A percentile compares a stretch with the other conserved stretches of the same genome.
Conservation (phyloP, 1,140 invertebrate genomes). For the Drosophila bocqueti region DNA sequence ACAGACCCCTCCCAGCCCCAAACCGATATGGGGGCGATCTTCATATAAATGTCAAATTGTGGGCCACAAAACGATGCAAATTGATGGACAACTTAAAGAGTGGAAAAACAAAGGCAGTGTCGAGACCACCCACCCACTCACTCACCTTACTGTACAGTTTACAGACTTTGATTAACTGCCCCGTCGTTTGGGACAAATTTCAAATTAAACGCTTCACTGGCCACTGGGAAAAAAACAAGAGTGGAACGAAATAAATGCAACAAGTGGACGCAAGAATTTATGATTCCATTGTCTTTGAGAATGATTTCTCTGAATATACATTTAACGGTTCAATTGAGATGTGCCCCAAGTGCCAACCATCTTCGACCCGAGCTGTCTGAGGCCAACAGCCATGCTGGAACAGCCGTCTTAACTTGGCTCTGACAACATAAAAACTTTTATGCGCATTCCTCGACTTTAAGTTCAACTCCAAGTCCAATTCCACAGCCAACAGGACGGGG, state of each 20-base stretch:
- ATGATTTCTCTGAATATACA: slow-evolving; percentile 32
- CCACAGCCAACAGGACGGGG: slow-evolving; percentile 7
- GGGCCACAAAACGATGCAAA: slow-evolving; percentile 42
- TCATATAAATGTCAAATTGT: slow-evolving; percentile 51
- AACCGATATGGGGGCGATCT: slow-evolving; percentile 37
- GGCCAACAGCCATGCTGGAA: slow-evolving; percentile 5
- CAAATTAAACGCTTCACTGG: slow-evolving; percentile 71
- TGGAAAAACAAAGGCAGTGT: slow-evolving; percentile 16
- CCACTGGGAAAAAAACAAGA: slow-evolving; percentile 46
- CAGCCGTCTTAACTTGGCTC: slow-evolving; percentile 41
- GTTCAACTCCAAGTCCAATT: slow-evolving; percentile 36
- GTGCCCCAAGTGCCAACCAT: slow-evolving; percentile 18
- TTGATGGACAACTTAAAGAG: slow-evolving; percentile 53
- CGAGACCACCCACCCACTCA: slow-evolving; percentile 62
- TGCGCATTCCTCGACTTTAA: slow-evolving; percentile 71
- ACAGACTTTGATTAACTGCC: slow-evolving; percentile 61
- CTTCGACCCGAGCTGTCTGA: slow-evolving; percentile 30
- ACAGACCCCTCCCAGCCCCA: background rate
- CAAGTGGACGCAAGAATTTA: slow-evolving; percentile 45
- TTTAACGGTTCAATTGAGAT: slow-evolving; percentile 65
- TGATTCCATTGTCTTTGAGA: slow-evolving; percentile 46
- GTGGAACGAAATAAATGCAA: slow-evolving; percentile 14
- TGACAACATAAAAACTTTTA: slow-evolving; percentile 80
- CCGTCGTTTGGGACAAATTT: slow-evolving; percentile 61
- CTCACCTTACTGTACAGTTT: background rate